These are phyloP conservation scores for Trachelus troglodyta DNA, from an alignment of 2,888 invertebrate species.

Conservation along the genomic window DNA sequence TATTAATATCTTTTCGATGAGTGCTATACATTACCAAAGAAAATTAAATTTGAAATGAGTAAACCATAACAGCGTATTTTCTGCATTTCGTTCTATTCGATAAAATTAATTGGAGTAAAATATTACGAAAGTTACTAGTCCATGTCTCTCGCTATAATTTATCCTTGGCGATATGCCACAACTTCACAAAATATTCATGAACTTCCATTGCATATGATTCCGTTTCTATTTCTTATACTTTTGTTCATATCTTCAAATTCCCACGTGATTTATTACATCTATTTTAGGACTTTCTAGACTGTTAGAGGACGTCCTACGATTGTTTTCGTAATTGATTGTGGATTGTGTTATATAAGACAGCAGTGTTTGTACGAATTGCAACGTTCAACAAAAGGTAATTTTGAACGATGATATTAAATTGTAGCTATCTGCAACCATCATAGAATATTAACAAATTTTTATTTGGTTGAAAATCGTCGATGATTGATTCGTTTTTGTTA, in stretches of 20 bases:
- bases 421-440: not conserved
- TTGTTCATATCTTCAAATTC: not conserved
- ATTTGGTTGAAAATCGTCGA: not conserved
- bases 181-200: not conserved
- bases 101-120: not conserved
- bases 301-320: not conserved
- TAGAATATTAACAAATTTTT: not conserved
- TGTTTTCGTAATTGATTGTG: not conserved
- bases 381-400: not conserved
- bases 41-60: too few species aligned
- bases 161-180: not conserved
- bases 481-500: not conserved
- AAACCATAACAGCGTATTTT: not conserved
- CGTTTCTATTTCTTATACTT: not conserved
- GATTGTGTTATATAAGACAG: not conserved
- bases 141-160: too few species aligned
- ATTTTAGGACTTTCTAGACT: not conserved
- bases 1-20: not conserved
- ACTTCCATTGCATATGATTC: not conserved
- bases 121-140: not conserved
- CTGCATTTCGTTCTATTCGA: not conserved
- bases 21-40: too few species aligned
- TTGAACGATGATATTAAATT: not conserved
- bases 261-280: not conserved
- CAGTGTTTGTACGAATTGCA: not conserved